Evolutionary conservation across 2,113 vertebrate genomes (phyloP).

Genomic region (Phycodurus eques): DNA sequence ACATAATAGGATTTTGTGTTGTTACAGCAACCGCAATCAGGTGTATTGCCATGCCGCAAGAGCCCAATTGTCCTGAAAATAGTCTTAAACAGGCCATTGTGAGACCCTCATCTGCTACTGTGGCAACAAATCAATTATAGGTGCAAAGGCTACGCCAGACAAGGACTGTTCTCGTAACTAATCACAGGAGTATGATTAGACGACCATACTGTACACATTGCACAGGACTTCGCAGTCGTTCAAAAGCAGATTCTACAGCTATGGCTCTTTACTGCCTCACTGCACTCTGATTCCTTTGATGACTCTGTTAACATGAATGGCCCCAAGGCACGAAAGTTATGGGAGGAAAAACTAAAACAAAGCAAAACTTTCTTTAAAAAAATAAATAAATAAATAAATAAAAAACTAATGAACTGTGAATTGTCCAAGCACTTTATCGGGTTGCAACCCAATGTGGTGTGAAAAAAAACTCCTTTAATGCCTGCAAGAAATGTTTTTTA

Average conservation of each 20-base stretch:
- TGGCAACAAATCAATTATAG: conserved; percentile 61
- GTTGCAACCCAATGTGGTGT: neutral
- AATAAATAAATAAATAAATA: neutral
- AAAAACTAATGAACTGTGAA: conserved; percentile 12
- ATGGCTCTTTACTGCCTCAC: conserved; percentile 17
- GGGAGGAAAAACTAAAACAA: conserved; percentile 12
- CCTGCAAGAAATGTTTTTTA: neutral
- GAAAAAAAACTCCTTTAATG: neutral
- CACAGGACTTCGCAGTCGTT: conserved; percentile 35
- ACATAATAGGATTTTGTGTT: conserved; percentile 35
- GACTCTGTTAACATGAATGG: conserved; percentile 38
- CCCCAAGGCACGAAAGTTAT: conserved; percentile 23
- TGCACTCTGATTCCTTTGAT: conserved; percentile 51
- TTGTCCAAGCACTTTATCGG: neutral
- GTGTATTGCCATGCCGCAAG: conserved; percentile 48
- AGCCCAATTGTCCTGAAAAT: conserved; percentile 53
- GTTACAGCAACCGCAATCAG: conserved; percentile 54
- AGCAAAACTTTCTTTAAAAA: conserved; percentile 26
- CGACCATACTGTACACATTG: conserved; percentile 30
- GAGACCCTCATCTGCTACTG: conserved; percentile 48
- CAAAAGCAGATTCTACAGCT: conserved; percentile 46
- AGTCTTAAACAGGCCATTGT: conserved; percentile 51
- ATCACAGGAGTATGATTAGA: conserved; percentile 56
- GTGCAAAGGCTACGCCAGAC: conserved; percentile 45
- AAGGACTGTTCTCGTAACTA: conserved; percentile 36